Conservation (phyloP, 2,113 vertebrate species). For the Epinephelus lanceolatus region DNA sequence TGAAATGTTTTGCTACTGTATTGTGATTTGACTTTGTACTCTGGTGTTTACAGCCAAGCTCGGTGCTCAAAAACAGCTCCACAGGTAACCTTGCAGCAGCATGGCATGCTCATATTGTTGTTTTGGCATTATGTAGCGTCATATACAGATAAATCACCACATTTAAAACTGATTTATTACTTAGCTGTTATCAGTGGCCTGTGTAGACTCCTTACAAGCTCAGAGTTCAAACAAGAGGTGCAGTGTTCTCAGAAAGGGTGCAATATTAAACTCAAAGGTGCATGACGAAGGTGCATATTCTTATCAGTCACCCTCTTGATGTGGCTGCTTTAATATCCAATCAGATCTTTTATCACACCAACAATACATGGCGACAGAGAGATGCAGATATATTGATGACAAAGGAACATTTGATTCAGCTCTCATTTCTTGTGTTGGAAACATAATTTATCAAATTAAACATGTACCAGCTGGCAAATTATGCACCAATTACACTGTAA, state of each 20-base stretch:
- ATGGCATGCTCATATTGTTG: slow-evolving; percentile 6
- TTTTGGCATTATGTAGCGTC: slow-evolving; percentile 15
- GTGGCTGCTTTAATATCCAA: neutral
- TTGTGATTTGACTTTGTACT: slow-evolving; percentile 35
- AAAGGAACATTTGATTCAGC: slow-evolving; percentile 44
- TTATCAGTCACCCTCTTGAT: neutral
- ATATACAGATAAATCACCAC: slow-evolving; percentile 20
- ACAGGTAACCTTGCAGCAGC: slow-evolving; percentile 15
- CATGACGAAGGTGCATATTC: neutral
- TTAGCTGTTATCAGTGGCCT: slow-evolving; percentile 24
- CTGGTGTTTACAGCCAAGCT: slow-evolving; percentile 25
- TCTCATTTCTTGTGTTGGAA: slow-evolving; percentile 64
- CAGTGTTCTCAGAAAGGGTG: neutral
- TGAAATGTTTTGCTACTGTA: slow-evolving; percentile 36
- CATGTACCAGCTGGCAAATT: slow-evolving; percentile 79
- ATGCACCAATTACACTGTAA: slow-evolving; percentile 80
- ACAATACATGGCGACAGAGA: neutral
- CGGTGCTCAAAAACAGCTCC: slow-evolving; percentile 15
- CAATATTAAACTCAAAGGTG: slow-evolving; percentile 13
- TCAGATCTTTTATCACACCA: neutral
- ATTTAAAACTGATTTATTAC: slow-evolving; percentile 49
- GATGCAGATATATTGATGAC: neutral
- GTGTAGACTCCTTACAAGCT: slow-evolving; percentile 16
- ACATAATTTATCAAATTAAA: slow-evolving; percentile 77
- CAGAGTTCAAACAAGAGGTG: slow-evolving; percentile 13